Evolutionary conservation across 2,113 vertebrate genomes (phyloP), one percentile per base, ranked within the genome.

Genomic region (Nannospalax galili): DNA sequence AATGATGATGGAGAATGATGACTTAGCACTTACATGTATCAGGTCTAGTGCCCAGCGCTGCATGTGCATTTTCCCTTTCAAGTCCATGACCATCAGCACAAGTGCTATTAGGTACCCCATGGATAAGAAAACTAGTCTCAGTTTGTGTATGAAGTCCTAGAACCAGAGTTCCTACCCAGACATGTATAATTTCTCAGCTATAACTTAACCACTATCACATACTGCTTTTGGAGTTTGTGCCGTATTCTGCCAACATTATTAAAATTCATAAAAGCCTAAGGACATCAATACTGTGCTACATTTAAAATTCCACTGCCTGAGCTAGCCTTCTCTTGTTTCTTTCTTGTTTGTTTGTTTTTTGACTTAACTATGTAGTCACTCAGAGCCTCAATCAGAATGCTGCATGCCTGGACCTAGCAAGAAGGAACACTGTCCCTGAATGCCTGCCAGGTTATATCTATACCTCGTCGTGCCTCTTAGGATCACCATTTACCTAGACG

Each of bases 291-390:
- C 35, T 24, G 0, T 60, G 87, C 69, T 89, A 5, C 28, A 75
- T 70, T 28, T 58, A 12, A 86, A 90, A 58, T 60, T 24, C 90
- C 65, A 56, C 75, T 48, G 52, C 15, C 32, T 32, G 58, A 48
- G 48, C 70, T 12, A 19, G 85, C 20, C 92, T 90, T 70, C 84
- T 65, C 35, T 52, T 58, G 45, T 79, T 62, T 84, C 32, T 11
- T 52, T 20, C 58, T 78, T n/a, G n/a, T n/a, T n/a, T n/a, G n/a
- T n/a, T 89, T 45, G 69, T n/a, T 92, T 89, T 84, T 45, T 60
- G 30, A 72, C 65, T 58, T 10, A 17, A 32, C 4, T 60, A 12
- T 37, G 67, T 24, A 26, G 60, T 84, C 17, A 48, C 90, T 86
- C 22, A 69, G 42, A 75, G 24, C 84, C 80, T 82, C 28, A 0